Evolutionary conservation across 2,797 vertebrate genomes (phyloP), one percentile per base, ranked within the genome.

Genomic region (Miopithecus talapoin): DNA sequence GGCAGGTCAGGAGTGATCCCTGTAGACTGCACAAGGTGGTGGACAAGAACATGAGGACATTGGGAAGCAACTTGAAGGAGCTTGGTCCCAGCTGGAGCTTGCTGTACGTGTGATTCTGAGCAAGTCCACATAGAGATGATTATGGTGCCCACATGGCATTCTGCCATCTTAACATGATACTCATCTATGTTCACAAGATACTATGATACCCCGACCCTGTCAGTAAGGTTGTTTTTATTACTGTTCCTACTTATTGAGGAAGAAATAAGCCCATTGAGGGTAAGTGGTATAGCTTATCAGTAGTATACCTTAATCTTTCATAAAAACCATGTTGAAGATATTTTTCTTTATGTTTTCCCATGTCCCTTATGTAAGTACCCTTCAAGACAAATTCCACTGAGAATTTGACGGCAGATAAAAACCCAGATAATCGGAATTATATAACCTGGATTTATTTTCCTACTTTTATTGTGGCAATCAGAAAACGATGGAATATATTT

Each of bases 361-460:
- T 55, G 28, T 43, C 41, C 53, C 28, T 96, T 64, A 89, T 4
- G 7, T 50, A 94, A 95, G 36, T 64, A 57, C 4, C 84, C 78
- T 81, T 85, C 86, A 53, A 81, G 89, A 81, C 53, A 89, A 94
- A 46, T 88, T 90, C 53, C 61, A 89, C 90, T 81, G 81, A 85
- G 70, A 89, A 97, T 64, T 89, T 75, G 59, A 76, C 30, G 21
- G 55, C 36, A 90, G 87, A 94, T 76, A 89, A 89, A 72, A 94
- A 43, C 43, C 8, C 55, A 41, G 57, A 74, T 85, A 64, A 55
- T 92, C 43, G 72, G 87, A 80, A 70, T 94, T 75, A 30, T n/a
- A 53, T 79, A 91, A 85, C 46, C 11, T 79, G 80, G 41, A 39
- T 80, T 90, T 93, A 79, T 70, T 84, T 87, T 75, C 50, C 57